Conservation (phyloP, 1,140 invertebrate genomes). For the Drosophila azteca region DNA sequence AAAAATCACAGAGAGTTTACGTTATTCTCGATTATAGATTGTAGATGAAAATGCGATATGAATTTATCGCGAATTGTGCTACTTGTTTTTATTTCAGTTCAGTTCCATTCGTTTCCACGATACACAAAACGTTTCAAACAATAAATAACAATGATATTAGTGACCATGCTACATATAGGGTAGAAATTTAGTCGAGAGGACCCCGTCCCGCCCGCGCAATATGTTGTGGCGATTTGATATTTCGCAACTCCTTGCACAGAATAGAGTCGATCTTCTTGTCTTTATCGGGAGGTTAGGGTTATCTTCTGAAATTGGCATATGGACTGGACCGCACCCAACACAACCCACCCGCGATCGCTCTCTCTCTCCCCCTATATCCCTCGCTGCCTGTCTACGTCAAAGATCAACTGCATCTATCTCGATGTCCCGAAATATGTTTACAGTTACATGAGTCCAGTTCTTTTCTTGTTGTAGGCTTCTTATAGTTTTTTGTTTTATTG, state of each 20-base stretch:
- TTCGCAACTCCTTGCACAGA: too few relatives aligned
- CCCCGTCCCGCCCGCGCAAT: too few relatives aligned
- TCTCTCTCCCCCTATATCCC: background rate
- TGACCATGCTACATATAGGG: too few relatives aligned
- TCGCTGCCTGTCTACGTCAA: background rate
- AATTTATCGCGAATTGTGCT: constrained; percentile 25
- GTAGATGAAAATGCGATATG: constrained; percentile 15
- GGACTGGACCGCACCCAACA: too few relatives aligned
- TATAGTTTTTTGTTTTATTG: constrained; percentile 30
- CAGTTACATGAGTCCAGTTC: constrained; percentile 3
- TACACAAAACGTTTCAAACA: constrained; percentile 12
- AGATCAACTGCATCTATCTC: constrained; percentile 1
- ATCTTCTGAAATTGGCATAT: too few relatives aligned
- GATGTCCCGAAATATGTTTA: constrained; percentile 3
- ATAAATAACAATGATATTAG: constrained; percentile 17
- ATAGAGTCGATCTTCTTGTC: too few relatives aligned
- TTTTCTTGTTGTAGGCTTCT: constrained; percentile 31
- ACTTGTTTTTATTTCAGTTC: constrained; percentile 13
- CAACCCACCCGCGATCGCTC: background rate
- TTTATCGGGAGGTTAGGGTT: too few relatives aligned
- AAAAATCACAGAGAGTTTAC: constrained; percentile 1
- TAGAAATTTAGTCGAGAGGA: too few relatives aligned
- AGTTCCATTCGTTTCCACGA: constrained; percentile 15
- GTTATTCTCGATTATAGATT: constrained; percentile 1
- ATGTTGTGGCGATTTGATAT: too few relatives aligned